phyloP scores from a whole-genome alignment of 64 coral and sea anemone genomes.

The Montipora cactus region DNA sequence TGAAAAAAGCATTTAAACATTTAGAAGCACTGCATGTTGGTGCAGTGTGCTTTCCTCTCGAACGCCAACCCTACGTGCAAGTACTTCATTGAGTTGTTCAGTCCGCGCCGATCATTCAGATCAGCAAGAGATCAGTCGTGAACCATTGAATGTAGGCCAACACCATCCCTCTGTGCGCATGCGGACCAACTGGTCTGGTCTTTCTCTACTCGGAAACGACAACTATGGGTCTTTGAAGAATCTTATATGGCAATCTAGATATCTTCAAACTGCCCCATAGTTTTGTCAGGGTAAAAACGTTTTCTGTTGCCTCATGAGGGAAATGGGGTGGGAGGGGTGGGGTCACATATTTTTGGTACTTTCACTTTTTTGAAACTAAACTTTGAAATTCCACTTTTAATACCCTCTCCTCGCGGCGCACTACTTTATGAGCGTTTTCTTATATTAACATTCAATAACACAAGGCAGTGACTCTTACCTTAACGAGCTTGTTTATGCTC shows the following conservation, averaged over 20 bases:
- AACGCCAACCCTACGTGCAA: background rate
- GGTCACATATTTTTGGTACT: background rate
- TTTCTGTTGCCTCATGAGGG: background rate
- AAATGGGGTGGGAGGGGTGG: background rate
- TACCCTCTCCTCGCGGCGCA: background rate
- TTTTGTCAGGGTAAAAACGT: background rate
- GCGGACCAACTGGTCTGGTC: too few species aligned
- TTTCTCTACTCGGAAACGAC: background rate
- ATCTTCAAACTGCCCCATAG: background rate
- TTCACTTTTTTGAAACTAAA: background rate
- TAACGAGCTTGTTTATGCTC: background rate
- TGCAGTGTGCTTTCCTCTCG: background rate
- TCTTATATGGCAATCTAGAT: background rate
- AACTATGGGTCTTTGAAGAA: background rate
- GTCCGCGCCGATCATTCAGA: background rate
- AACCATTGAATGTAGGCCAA: background rate
- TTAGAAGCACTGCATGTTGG: too few species aligned
- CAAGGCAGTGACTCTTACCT: background rate
- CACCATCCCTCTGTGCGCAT: background rate
- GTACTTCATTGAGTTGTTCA: background rate
- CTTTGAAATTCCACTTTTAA: background rate
- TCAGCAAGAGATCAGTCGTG: background rate
- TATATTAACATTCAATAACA: background rate
- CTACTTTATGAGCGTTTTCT: background rate
- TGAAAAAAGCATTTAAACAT: too few species aligned